Conservation (phyloP, 1,140 invertebrate species). For the Vanessa tameamea region DNA sequence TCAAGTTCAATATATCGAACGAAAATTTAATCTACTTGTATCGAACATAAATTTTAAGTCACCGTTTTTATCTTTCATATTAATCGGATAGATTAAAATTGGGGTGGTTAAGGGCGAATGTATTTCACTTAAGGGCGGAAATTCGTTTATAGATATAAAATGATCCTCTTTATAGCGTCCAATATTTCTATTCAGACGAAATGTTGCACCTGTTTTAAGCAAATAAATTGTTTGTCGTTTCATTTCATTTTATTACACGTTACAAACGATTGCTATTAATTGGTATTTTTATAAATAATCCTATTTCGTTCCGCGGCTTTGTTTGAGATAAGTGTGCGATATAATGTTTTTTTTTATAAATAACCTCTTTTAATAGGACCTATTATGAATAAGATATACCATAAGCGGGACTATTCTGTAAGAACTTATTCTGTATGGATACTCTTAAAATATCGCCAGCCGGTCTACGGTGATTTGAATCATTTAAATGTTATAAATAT, state of each 20-base stretch:
- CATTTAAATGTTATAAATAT: too few relatives aligned
- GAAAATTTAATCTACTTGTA: background rate
- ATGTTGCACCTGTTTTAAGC: slow-evolving; percentile 46
- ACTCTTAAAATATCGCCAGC: too few relatives aligned
- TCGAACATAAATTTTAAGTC: slow-evolving; percentile 7
- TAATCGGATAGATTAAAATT: slow-evolving; percentile 49
- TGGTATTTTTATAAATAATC: slow-evolving; percentile 17
- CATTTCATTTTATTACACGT: slow-evolving; percentile 31
- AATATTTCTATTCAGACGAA: slow-evolving; percentile 37
- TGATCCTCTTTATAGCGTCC: slow-evolving; percentile 34
- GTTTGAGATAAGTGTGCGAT: background rate
- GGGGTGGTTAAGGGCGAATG: slow-evolving; percentile 45
- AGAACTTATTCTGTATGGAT: too few relatives aligned
- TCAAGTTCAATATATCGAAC: background rate
- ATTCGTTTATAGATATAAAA: slow-evolving; percentile 46
- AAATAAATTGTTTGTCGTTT: slow-evolving; percentile 40
- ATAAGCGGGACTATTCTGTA: too few relatives aligned
- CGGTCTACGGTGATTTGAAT: too few relatives aligned
- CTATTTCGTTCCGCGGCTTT: slow-evolving; percentile 15
- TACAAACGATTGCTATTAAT: slow-evolving; percentile 35
- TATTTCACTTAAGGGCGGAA: slow-evolving; percentile 51
- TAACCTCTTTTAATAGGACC: background rate
- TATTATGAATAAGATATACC: too few relatives aligned
- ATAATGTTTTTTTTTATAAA: background rate
- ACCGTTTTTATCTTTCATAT: slow-evolving; percentile 44